These are phyloP conservation scores for Caenorhabditis plicata DNA, from an alignment of 2,888 invertebrate genomes.

Conservation along the genomic window DNA sequence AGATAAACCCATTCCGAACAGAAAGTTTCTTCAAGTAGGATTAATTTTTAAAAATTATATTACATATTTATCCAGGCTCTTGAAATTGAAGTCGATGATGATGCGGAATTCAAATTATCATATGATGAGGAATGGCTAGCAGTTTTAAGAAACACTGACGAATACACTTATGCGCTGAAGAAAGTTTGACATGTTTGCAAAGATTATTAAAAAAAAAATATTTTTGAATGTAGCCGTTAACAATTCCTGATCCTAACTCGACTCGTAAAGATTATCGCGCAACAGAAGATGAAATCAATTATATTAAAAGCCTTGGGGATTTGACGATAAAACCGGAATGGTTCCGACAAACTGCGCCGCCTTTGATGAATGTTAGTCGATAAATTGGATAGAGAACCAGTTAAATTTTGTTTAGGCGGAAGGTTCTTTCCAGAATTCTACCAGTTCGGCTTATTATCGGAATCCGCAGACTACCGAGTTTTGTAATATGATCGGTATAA, in stretches of 20 bases:
- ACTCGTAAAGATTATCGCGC: conserved; percentile 49
- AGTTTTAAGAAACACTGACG: conserved; percentile 81
- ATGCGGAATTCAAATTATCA: conserved; percentile 67
- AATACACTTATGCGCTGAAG: conserved; percentile 27
- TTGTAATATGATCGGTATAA: conserved; percentile 54
- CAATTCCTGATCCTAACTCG: conserved; percentile 10
- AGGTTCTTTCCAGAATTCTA: background rate
- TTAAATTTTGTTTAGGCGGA: background rate
- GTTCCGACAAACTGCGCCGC: conserved; percentile 78
- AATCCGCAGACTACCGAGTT: conserved; percentile 61
- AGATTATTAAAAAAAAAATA: too few relatives aligned
- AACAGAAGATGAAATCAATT: conserved; percentile 69
- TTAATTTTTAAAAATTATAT: background rate
- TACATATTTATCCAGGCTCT: too few relatives aligned
- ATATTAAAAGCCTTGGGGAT: conserved; percentile 70
- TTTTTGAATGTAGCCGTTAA: too few relatives aligned
- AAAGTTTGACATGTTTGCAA: conserved; percentile 1
- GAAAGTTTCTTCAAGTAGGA: conserved; percentile 82
- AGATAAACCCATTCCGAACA: conserved; percentile 82
- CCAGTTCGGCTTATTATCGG: too few relatives aligned
- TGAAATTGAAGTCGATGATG: conserved; percentile 37
- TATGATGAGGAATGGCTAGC: conserved; percentile 94
- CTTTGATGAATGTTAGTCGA: conserved; percentile 65
- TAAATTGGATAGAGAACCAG: background rate
- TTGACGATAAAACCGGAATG: conserved; percentile 76